Base-by-base conservation (phyloP, 2,113 vertebrate species). In the Rhinopomastus cyanomelas region DNA sequence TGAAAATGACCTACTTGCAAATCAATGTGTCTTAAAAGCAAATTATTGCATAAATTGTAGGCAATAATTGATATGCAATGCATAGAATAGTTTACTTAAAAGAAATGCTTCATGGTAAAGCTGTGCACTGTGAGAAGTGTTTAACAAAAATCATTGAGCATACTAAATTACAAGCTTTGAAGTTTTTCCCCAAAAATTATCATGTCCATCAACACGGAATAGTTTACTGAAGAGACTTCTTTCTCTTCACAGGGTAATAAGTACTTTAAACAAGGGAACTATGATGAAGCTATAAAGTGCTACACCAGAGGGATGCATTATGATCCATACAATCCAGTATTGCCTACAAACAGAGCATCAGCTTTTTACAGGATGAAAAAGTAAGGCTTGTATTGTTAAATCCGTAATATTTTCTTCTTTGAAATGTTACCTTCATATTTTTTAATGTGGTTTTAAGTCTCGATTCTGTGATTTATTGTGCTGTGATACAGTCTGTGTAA, bases 331-430 rank as follows among this genome's bases (percentile, higher is more conserved):
- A 99, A 98, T 94, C 98, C 99, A 1, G 93, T 98, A 55, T 96
- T 99, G 57, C 99, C 99, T 34, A 98, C 98, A 64, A 99, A 99
- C 95, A 97, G 99, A 97, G 99, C 99, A 9, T 97, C 98, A 1
- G 97, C 98, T 48, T 99, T 99, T 96, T 98, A 98, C 69, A 98
- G 98, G 94, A 97, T 98, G 85, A 98, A 98, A 94, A 99, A 99
- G 99, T 99, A 97, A 97, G 97, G 16, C 6, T 73, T 82, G 4
- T 23, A 5, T 79, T 85, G 21, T 74, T 82, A 26, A 68, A 75
- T 46, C 32, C 12, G 8, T 85, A 44, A 15, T 51, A 12, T 65
- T 86, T 90, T 85, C 4, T 26, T 80, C 8, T n/a, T 80, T 82
- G 1, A 23, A 66, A 44, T n/a, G 5, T 20, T 88, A 2, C 16